These are phyloP conservation scores for Sepioteuthis lessoniana DNA, from an alignment of 2,888 invertebrate species.

Conservation along the genomic window DNA sequence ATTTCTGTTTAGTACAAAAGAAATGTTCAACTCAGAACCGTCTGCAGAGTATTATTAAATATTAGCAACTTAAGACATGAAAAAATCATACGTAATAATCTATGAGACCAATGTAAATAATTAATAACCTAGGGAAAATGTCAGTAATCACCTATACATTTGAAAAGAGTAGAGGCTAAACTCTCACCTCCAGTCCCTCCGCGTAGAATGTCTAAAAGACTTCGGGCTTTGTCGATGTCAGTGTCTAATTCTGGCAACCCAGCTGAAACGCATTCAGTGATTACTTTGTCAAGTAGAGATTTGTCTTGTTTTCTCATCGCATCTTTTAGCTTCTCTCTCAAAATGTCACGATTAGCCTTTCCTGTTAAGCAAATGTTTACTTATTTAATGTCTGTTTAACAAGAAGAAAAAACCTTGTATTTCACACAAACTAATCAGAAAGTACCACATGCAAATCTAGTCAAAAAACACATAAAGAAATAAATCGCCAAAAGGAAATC, in stretches of 20 bases:
- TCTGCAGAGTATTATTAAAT: too few relatives aligned
- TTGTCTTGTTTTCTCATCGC: neutral
- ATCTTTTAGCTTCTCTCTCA: neutral
- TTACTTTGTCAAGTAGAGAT: neutral
- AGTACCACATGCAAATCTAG: too few relatives aligned
- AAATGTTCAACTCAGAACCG: too few relatives aligned
- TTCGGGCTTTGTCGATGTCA: neutral
- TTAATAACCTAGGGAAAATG: too few relatives aligned
- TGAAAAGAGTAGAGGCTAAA: neutral
- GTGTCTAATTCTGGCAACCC: conserved; percentile 34
- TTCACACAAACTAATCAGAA: too few relatives aligned
- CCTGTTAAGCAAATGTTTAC: neutral
- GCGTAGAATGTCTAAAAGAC: neutral
- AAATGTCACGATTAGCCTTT: neutral
- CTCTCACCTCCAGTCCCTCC: conserved; percentile 9
- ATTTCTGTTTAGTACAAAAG: too few relatives aligned
- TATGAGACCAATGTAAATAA: too few relatives aligned
- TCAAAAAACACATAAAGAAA: neutral
- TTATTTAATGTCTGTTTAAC: too few relatives aligned
- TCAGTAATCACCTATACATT: too few relatives aligned
- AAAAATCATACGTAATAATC: too few relatives aligned
- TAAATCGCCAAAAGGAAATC: neutral
- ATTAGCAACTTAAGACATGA: too few relatives aligned
- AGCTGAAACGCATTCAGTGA: neutral
- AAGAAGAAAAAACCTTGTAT: too few relatives aligned